Conservation (phyloP, 1,140 invertebrate species). For the Mycetomoellerius zeteki region DNA sequence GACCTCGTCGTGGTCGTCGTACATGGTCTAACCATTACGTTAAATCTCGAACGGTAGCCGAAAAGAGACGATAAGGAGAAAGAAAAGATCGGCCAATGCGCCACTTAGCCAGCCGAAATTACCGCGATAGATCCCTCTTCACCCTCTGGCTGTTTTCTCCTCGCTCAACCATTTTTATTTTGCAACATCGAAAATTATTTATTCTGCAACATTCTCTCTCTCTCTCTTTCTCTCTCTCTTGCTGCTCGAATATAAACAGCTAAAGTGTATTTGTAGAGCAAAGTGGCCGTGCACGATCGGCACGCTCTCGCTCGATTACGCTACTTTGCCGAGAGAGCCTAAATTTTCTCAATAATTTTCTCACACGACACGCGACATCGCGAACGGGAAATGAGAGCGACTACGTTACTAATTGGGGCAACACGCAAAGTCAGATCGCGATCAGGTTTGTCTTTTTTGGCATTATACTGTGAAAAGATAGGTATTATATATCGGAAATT, state of each 20-base stretch:
- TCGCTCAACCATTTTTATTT: background rate
- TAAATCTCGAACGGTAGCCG: constrained; percentile 69
- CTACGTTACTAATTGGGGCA: constrained; percentile 24
- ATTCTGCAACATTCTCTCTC: background rate
- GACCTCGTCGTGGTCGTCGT: constrained; percentile 69
- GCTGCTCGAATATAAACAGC: constrained; percentile 15
- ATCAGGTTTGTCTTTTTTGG: background rate
- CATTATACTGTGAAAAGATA: constrained; percentile 31
- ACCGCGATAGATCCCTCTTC: constrained; percentile 34
- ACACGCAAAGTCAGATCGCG: constrained; percentile 34
- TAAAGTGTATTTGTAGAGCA: constrained; percentile 55
- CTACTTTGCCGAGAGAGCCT: background rate
- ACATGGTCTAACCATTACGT: constrained; percentile 73
- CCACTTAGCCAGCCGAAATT: constrained; percentile 55
- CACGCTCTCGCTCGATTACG: constrained; percentile 46
- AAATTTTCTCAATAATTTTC: constrained; percentile 65
- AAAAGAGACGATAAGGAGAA: constrained; percentile 57
- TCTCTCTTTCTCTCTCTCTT: background rate
- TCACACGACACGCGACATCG: constrained; percentile 43
- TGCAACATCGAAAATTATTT: constrained; percentile 55
- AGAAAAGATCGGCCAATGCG: constrained; percentile 1
- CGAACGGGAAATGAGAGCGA: constrained; percentile 25
- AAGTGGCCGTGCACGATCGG: constrained; percentile 48
- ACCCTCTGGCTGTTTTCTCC: background rate
- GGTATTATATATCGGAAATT: constrained; percentile 32